These are phyloP conservation scores for Agonopterix arenella DNA, from an alignment of 2,888 invertebrate species.

Conservation along the genomic window DNA sequence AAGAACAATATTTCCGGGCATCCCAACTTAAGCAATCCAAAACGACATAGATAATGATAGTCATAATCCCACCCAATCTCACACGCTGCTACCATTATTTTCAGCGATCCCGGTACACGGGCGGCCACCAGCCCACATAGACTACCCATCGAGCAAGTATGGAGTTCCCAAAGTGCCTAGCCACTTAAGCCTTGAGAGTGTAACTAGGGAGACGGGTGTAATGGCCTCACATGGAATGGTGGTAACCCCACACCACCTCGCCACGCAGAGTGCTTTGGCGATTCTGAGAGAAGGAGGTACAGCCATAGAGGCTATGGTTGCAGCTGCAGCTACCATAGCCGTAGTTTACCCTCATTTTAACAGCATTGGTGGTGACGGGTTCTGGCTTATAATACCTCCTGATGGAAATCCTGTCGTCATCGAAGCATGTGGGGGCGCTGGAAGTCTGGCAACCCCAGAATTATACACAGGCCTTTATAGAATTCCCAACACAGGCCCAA, in stretches of 20 bases:
- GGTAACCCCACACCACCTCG: slow-evolving; percentile 63
- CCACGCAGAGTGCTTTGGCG: slow-evolving; percentile 54
- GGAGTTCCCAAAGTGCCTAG: too few species aligned
- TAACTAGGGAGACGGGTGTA: slow-evolving; percentile 35
- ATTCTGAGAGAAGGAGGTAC: slow-evolving; percentile 59
- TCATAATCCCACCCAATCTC: too few species aligned
- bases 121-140: too few species aligned
- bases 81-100: too few species aligned
- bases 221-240: slow-evolving; percentile 52
- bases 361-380: slow-evolving; percentile 59
- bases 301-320: slow-evolving; percentile 60
- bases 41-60: too few species aligned
- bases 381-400: slow-evolving; percentile 64
- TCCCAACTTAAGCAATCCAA: too few species aligned
- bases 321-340: slow-evolving; percentile 60
- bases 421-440: slow-evolving; percentile 59
- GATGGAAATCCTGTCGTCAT: slow-evolving; percentile 51
- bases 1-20: too few species aligned
- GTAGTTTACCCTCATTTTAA: slow-evolving; percentile 68
- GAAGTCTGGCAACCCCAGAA: slow-evolving; percentile 46
- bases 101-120: too few species aligned
- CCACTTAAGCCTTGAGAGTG: not conserved
- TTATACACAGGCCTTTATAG: slow-evolving; percentile 33
- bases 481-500: slow-evolving; percentile 50
- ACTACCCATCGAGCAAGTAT: too few species aligned